Percentiles rank a stretch among this genome's conserved stretches.
phyloP scores from a whole-genome alignment of 2,113 vertebrate species.

The Asarcornis scutulata region DNA sequence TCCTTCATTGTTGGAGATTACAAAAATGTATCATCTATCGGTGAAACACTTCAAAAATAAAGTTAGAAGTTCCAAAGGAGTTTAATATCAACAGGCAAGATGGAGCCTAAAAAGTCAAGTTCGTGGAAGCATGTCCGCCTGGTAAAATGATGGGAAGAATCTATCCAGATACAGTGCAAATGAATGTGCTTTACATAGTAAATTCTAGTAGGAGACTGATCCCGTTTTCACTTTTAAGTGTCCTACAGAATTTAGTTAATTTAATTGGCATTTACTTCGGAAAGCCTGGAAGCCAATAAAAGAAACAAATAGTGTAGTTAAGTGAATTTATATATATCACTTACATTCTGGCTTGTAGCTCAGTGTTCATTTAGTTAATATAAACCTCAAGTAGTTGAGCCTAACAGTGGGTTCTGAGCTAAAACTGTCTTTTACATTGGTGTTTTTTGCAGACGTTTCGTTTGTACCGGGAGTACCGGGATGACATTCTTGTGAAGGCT shows the following conservation, averaged over 20 bases:
- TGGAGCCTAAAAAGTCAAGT: background rate
- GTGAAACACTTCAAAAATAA: background rate
- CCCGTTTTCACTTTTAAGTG: background rate
- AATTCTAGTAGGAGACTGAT: background rate
- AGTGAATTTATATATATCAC: background rate
- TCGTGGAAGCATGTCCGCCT: background rate
- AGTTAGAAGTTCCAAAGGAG: background rate
- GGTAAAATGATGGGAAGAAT: background rate
- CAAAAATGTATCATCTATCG: background rate
- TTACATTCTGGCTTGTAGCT: background rate
- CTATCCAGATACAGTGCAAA: background rate
- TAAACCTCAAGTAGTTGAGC: background rate
- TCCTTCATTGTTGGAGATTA: rapidly evolving
- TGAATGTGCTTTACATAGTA: background rate
- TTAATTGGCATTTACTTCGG: background rate
- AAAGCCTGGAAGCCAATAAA: background rate
- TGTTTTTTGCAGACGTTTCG: slow-evolving; percentile 83
- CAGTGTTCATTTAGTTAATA: background rate
- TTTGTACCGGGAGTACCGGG: slow-evolving; percentile 86
- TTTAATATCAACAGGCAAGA: background rate
- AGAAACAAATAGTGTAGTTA: background rate
- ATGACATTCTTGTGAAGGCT: slow-evolving; percentile 85
- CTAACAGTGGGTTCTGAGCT: background rate
- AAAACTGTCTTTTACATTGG: background rate
- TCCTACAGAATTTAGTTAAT: background rate